Percentiles rank a stretch among this genome's conserved stretches.
phyloP scores from a whole-genome alignment of 2,888 invertebrate species.

The Hemicrepidius hirtus region DNA sequence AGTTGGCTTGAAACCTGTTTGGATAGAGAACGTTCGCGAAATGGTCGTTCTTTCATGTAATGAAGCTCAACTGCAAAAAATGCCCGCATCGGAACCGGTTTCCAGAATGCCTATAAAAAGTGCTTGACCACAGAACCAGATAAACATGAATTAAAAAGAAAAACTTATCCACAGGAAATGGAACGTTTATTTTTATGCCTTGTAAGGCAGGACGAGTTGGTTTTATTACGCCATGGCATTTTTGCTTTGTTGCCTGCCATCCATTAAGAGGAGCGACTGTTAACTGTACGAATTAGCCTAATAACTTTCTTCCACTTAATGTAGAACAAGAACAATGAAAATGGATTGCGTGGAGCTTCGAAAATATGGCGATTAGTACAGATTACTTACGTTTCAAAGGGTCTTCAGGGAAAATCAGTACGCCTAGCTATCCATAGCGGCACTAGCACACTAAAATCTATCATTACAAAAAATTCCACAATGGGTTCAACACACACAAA shows the following conservation, averaged over 20 bases:
- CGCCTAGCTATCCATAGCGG: slow-evolving; percentile 37
- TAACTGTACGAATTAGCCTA: slow-evolving; percentile 14
- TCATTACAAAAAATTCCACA: slow-evolving; percentile 41
- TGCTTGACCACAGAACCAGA: slow-evolving; percentile 46
- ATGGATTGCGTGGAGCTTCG: not conserved
- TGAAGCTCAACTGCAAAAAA: slow-evolving; percentile 49
- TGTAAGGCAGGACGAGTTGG: slow-evolving; percentile 32
- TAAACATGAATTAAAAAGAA: slow-evolving; percentile 53
- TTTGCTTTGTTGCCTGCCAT: slow-evolving; percentile 1
- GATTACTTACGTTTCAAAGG: slow-evolving; percentile 38
- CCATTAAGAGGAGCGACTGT: slow-evolving; percentile 8
- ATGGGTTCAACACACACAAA: slow-evolving; percentile 42
- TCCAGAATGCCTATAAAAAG: slow-evolving; percentile 45
- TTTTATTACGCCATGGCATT: slow-evolving; percentile 20
- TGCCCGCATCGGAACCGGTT: slow-evolving; percentile 51
- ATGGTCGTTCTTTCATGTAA: slow-evolving; percentile 48
- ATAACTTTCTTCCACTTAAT: slow-evolving; percentile 18
- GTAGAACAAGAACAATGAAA: slow-evolving; percentile 17
- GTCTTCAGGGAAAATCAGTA: slow-evolving; percentile 9
- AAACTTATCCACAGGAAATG: slow-evolving; percentile 53
- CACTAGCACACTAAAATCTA: slow-evolving; percentile 43
- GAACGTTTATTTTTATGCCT: slow-evolving; percentile 51
- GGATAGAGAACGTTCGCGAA: slow-evolving; percentile 40
- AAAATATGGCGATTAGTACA: not conserved
- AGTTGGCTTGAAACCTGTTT: slow-evolving; percentile 43